phyloP scores from a whole-genome alignment of 2,797 vertebrate genomes.

The Lagorchestes hirsutus region DNA sequence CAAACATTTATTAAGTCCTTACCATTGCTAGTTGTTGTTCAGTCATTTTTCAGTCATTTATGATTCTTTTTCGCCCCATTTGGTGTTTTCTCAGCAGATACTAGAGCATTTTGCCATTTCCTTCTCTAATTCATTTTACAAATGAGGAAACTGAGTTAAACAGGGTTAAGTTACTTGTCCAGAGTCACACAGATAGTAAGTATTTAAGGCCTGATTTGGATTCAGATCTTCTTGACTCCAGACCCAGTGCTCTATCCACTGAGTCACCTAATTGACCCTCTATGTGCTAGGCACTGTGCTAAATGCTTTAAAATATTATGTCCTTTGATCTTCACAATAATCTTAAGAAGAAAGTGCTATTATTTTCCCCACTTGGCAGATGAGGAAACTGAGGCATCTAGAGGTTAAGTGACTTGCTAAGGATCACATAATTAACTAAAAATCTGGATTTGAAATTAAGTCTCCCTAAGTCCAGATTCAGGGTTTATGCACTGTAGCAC shows the following conservation, averaged over 20 bases:
- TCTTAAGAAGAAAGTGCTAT: neutral
- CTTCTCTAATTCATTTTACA: neutral
- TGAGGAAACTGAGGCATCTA: neutral
- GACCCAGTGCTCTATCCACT: neutral
- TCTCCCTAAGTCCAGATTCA: neutral
- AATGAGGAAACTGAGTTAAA: neutral
- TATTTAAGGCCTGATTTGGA: neutral
- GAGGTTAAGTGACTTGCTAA: neutral
- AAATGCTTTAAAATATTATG: neutral
- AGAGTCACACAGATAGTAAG: neutral
- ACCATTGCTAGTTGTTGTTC: neutral
- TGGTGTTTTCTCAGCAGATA: neutral
- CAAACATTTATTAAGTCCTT: neutral
- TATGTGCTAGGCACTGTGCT: neutral
- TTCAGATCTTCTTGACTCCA: neutral
- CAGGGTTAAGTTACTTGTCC: neutral
- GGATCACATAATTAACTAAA: neutral
- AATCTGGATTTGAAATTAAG: neutral
- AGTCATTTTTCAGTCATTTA: neutral
- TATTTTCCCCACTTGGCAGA: neutral
- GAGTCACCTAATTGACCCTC: neutral
- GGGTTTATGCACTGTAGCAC: neutral
- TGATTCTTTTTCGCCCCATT: neutral
- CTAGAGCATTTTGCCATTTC: neutral
- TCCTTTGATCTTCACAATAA: neutral